phyloP scores from a whole-genome alignment of 2,113 vertebrate species.

The Hipposideros armiger region DNA sequence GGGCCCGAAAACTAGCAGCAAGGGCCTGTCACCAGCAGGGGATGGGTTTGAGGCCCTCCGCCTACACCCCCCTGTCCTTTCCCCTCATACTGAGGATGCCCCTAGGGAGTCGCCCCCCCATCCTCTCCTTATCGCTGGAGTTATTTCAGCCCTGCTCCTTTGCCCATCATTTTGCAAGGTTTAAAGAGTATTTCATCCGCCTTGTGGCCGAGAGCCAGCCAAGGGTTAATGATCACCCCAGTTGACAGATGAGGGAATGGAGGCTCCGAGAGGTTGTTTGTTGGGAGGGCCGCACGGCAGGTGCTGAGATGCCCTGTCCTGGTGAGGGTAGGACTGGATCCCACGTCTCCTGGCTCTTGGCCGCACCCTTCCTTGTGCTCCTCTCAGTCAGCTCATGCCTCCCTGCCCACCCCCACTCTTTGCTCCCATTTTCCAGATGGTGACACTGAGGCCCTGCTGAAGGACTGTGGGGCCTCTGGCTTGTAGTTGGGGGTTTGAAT shows the following conservation, averaged over 20 bases:
- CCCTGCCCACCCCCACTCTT: not conserved
- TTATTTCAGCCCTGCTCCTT: not conserved
- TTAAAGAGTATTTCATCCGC: not conserved
- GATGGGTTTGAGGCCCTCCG: not conserved
- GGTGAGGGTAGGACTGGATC: not conserved
- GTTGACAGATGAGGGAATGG: not conserved
- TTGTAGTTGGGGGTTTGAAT: not conserved
- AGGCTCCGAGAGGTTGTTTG: not conserved
- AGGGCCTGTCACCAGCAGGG: conserved; percentile 85
- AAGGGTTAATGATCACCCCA: not conserved
- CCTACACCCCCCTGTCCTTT: rapidly evolving
- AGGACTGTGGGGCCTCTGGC: not conserved
- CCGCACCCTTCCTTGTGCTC: not conserved
- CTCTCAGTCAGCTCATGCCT: not conserved
- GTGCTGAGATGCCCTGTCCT: not conserved
- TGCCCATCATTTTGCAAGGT: not conserved
- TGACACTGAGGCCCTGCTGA: not conserved
- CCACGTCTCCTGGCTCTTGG: not conserved
- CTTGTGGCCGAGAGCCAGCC: not conserved
- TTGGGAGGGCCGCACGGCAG: rapidly evolving
- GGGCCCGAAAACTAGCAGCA: conserved; percentile 87
- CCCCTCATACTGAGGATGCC: rapidly evolving
- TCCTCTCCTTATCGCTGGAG: not conserved
- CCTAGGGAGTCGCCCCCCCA: rapidly evolving
- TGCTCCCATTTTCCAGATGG: not conserved